Evolutionary conservation across 2,888 invertebrate species (phyloP).

Genomic region (Pardosa pseudoannulata): DNA sequence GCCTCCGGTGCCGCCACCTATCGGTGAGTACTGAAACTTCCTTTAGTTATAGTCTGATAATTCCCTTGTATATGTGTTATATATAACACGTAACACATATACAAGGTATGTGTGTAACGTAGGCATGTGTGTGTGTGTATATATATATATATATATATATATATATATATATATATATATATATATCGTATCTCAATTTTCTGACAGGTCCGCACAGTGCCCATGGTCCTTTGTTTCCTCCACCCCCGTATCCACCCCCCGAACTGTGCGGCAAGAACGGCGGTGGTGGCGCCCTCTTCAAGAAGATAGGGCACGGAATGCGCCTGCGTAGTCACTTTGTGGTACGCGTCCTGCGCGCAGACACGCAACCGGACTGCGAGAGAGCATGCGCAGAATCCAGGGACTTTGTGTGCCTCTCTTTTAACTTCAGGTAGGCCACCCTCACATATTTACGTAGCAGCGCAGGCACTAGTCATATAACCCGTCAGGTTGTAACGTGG

Average conservation of each 20-base stretch:
- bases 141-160: too few species aligned
- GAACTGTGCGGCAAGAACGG: constrained; percentile 35
- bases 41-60: too few species aligned
- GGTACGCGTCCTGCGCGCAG: constrained; percentile 73
- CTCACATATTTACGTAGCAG: too few species aligned
- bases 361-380: constrained; percentile 85
- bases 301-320: constrained; percentile 73
- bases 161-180: too few species aligned
- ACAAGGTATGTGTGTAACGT: too few species aligned
- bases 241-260: constrained; percentile 42
- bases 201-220: constrained; percentile 47
- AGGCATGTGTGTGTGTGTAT: too few species aligned
- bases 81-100: too few species aligned
- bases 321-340: constrained; percentile 73
- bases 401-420: constrained; percentile 90
- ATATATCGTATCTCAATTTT: too few species aligned
- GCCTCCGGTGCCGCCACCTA: constrained; percentile 48
- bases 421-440: constrained; percentile 80
- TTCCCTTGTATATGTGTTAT: too few species aligned
- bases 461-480: too few species aligned
- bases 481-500: too few species aligned
- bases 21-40: constrained; percentile 42
- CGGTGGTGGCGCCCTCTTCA: constrained; percentile 63
- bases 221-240: constrained; percentile 28
- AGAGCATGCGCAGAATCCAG: constrained; percentile 88